Evolutionary conservation across 2,888 invertebrate genomes (phyloP).

Genomic region (Cenopis cana): DNA sequence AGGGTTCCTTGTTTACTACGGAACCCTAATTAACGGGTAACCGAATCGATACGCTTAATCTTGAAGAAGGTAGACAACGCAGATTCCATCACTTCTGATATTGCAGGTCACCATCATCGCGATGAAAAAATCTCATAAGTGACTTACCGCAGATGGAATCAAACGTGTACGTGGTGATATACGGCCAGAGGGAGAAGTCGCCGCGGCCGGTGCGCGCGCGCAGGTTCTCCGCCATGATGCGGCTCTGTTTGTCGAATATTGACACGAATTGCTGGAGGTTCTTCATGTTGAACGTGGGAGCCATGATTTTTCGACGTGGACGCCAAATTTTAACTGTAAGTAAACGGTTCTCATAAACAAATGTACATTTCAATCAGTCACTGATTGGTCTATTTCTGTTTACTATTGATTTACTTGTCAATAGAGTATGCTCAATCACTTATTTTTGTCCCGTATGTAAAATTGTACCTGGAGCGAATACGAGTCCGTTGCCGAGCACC

Average conservation of each 20-base stretch:
- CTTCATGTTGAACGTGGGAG: constrained; percentile 21
- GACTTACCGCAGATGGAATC: constrained; percentile 31
- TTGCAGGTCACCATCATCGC: too few relatives aligned
- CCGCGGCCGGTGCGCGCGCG: constrained; percentile 1
- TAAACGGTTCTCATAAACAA: neutral
- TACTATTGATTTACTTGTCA: too few relatives aligned
- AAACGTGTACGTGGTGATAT: constrained; percentile 26
- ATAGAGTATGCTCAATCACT: neutral
- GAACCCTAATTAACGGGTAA: too few relatives aligned
- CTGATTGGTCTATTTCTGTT: neutral
- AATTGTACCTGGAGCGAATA: constrained; percentile 17
- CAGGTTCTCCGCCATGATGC: constrained; percentile 8
- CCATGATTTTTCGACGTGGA: constrained; percentile 22
- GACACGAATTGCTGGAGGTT: constrained; percentile 12
- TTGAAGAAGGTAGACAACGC: too few relatives aligned
- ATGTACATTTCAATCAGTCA: neutral
- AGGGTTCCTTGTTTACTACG: too few relatives aligned
- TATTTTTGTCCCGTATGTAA: neutral
- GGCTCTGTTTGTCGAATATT: constrained; percentile 25
- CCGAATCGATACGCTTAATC: too few relatives aligned
- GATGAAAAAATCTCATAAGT: neutral
- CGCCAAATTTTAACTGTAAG: constrained; percentile 31
- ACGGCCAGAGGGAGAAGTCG: constrained; percentile 30
- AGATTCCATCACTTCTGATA: too few relatives aligned
- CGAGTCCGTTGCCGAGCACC: constrained; percentile 1